Evolutionary conservation across 2,113 vertebrate genomes (phyloP).

Genomic region (Physeter macrocephalus): DNA sequence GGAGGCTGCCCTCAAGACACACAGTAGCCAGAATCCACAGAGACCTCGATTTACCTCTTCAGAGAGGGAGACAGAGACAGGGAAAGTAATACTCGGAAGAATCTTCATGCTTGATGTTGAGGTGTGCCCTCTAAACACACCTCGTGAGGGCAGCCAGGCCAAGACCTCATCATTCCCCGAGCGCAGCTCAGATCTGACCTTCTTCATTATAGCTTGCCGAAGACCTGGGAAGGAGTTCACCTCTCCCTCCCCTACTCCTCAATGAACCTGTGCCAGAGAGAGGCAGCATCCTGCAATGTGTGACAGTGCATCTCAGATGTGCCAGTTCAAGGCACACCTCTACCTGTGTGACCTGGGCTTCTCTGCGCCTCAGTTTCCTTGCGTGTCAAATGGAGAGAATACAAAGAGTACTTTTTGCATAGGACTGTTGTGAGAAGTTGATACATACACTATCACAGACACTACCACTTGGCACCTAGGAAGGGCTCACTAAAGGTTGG

Average conservation of each 20-base stretch:
- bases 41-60: background rate
- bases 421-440: background rate
- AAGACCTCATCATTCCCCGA: background rate
- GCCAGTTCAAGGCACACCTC: background rate
- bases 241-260: background rate
- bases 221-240: background rate
- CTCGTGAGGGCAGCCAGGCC: background rate
- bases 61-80: background rate
- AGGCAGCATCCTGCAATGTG: accelerated
- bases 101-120: too few relatives aligned
- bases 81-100: background rate
- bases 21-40: background rate
- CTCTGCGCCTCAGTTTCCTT: background rate
- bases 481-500: background rate
- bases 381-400: background rate
- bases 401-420: background rate
- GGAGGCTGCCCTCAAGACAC: background rate
- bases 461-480: background rate
- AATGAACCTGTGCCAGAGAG: background rate
- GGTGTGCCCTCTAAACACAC: background rate
- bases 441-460: background rate
- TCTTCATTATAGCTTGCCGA: accelerated
- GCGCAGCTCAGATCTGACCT: background rate
- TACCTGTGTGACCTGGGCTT: background rate
- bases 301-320: too few relatives aligned